Conservation (phyloP, 2,888 invertebrate genomes). For the Drosophila mercatorum region DNA sequence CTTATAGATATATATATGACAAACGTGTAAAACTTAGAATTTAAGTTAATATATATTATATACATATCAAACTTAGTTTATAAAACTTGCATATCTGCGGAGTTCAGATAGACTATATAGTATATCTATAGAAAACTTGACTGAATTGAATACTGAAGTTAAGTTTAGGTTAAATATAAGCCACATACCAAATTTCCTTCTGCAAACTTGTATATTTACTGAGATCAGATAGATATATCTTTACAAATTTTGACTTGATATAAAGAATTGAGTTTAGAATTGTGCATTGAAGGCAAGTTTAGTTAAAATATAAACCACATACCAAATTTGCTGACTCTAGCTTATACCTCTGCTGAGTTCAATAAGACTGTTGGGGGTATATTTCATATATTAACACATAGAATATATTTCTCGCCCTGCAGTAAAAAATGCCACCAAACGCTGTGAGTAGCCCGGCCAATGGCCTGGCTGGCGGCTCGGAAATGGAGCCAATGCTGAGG, state of each 20-base stretch:
- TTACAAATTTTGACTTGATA: neutral
- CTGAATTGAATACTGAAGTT: too few relatives aligned
- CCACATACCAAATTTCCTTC: neutral
- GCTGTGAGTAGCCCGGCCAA: constrained; percentile 42
- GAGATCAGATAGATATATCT: neutral
- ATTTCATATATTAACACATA: neutral
- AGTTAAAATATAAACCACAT: too few relatives aligned
- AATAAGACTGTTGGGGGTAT: neutral
- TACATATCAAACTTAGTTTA: neutral
- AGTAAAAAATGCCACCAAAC: constrained; percentile 74
- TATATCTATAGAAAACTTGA: too few relatives aligned
- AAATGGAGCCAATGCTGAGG: neutral
- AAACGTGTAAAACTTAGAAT: neutral
- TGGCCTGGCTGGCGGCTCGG: constrained; percentile 7
- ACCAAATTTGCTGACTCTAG: neutral
- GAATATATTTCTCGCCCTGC: neutral
- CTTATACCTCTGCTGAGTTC: neutral
- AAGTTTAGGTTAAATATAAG: too few relatives aligned
- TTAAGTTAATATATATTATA: neutral
- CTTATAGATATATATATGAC: too few relatives aligned
- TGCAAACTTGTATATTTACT: neutral
- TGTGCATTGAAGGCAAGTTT: neutral
- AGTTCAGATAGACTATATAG: neutral
- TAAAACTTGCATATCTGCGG: neutral
- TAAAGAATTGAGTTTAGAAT: neutral